These are phyloP conservation scores for Epinotia brunnichana DNA, from an alignment of 2,888 invertebrate genomes.

Conservation along the genomic window DNA sequence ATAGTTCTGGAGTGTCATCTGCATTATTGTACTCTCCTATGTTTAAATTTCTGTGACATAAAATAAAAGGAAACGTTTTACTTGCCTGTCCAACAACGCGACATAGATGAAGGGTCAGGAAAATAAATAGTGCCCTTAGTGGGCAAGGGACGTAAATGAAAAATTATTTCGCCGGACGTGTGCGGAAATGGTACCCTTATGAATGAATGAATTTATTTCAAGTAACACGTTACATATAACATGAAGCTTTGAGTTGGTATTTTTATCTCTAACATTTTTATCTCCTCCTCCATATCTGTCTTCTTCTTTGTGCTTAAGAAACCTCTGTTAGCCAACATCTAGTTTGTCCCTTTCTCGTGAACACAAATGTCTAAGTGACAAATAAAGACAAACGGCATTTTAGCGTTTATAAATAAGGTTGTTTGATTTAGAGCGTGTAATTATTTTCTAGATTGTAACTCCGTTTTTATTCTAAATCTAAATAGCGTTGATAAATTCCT, in stretches of 20 bases:
- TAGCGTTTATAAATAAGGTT: too few species aligned
- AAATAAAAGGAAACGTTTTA: not conserved
- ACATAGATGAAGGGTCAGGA: constrained; percentile 10
- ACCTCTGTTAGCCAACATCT: too few species aligned
- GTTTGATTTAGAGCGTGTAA: too few species aligned
- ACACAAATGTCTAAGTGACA: too few species aligned
- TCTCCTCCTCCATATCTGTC: too few species aligned
- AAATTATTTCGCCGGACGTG: not conserved
- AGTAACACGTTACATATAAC: constrained; percentile 4
- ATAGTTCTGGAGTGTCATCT: too few species aligned
- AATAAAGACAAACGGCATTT: too few species aligned
- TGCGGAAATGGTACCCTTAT: not conserved
- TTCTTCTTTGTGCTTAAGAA: too few species aligned
- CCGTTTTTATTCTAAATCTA: too few species aligned
- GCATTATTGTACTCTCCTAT: not conserved
- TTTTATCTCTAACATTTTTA: not conserved
- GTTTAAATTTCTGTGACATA: not conserved
- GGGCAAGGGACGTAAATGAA: constrained; percentile 3
- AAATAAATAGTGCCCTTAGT: constrained; percentile 8
- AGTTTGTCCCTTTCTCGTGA: too few species aligned
- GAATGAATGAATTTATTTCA: not conserved
- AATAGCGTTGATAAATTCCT: too few species aligned
- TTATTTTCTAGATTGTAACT: too few species aligned
- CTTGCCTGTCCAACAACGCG: constrained; percentile 4
- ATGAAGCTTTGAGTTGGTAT: not conserved